Conservation (phyloP, 1,140 invertebrate genomes). For the Drosophila auraria region DNA sequence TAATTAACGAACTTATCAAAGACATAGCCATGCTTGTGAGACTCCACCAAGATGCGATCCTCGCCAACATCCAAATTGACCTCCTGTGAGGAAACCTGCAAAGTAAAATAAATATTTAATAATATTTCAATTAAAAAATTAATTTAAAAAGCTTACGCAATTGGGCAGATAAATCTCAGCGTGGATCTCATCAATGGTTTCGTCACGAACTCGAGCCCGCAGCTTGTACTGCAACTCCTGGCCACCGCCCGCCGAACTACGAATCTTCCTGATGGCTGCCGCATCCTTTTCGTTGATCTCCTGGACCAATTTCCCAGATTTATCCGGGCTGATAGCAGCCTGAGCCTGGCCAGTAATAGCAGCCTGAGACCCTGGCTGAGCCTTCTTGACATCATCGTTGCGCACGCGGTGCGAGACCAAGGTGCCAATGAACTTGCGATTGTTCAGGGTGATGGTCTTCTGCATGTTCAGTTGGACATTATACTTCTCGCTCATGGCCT, state of each 20-base stretch:
- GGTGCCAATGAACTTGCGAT: conserved; percentile 89
- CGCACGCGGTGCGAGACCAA: conserved; percentile 90
- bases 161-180: conserved; percentile 86
- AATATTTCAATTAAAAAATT: background rate
- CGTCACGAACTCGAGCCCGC: conserved; percentile 76
- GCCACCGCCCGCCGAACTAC: background rate
- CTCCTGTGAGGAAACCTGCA: conserved; percentile 87
- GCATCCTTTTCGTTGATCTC: conserved; percentile 81
- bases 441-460: conserved; percentile 87
- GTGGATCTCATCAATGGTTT: conserved; percentile 75
- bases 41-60: conserved; percentile 90
- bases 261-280: conserved; percentile 22
- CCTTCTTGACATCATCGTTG: conserved; percentile 87
- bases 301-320: conserved; percentile 46
- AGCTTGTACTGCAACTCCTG: conserved; percentile 83
- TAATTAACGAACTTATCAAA: conserved; percentile 90
- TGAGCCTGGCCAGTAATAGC: background rate
- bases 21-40: conserved; percentile 86
- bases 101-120: conserved; percentile 52
- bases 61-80: conserved; percentile 89
- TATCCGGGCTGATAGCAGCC: conserved; percentile 1
- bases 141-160: conserved; percentile 58
- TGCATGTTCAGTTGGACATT: conserved; percentile 88
- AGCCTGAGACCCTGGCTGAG: conserved; percentile 59
- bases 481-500: conserved; percentile 91